Evolutionary conservation across 1,140 invertebrate genomes (phyloP).

Genomic region (Drosophila watanabei): DNA sequence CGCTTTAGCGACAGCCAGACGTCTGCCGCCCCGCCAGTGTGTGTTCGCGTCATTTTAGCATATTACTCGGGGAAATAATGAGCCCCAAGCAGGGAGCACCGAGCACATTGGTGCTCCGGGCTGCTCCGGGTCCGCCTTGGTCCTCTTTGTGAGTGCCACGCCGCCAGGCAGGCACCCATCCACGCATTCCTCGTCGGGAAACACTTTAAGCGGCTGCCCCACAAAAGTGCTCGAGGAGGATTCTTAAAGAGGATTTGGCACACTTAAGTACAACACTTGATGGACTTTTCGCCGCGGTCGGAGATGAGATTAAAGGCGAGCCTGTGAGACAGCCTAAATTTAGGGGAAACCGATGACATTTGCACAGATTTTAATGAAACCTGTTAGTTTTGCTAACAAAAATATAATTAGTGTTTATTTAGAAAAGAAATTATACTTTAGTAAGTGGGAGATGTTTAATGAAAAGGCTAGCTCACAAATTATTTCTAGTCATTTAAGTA

Average conservation of each 20-base stretch:
- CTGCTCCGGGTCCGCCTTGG: conserved; percentile 9
- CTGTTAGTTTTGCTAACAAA: background rate
- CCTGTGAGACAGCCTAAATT: background rate
- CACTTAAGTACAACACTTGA: conserved; percentile 33
- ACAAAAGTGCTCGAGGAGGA: conserved; percentile 25
- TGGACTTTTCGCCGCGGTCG: conserved; percentile 21
- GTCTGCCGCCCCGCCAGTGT: conserved; percentile 4
- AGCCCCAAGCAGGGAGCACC: conserved; percentile 47
- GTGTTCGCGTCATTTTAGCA: conserved; percentile 60
- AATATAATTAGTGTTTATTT: background rate
- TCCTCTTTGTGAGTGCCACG: conserved; percentile 17
- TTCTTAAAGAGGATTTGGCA: conserved; percentile 34
- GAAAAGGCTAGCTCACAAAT: too few relatives aligned
- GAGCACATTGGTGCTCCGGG: conserved; percentile 6
- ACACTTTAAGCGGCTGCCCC: conserved; percentile 39
- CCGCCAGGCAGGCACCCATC: conserved; percentile 17
- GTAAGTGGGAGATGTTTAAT: background rate
- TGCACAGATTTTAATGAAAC: conserved; percentile 11
- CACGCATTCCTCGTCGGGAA: conserved; percentile 15
- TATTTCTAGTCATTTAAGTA: background rate
- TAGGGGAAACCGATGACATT: background rate
- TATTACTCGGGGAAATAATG: conserved; percentile 61
- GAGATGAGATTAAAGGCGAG: conserved; percentile 10
- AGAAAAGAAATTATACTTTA: too few relatives aligned
- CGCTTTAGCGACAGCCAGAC: too few relatives aligned